phyloP scores from a whole-genome alignment of 2,888 invertebrate species.

The Aleiodes testaceus region DNA sequence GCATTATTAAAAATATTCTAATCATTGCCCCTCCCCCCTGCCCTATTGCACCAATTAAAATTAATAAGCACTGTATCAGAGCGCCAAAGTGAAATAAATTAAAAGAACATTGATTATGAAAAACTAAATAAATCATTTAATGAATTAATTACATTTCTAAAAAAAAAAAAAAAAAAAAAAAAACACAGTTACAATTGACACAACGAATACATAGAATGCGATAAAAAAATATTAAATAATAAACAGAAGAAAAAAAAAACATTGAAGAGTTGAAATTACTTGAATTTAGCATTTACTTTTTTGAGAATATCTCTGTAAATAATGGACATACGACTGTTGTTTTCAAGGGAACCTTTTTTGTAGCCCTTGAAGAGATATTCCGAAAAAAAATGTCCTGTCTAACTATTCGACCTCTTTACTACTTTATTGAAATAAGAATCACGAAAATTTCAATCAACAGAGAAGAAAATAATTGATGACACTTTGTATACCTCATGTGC shows the following conservation, averaged over 20 bases:
- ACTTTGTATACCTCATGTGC: conserved; percentile 51
- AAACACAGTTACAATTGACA: conserved; percentile 50
- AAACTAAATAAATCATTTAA: conserved; percentile 17
- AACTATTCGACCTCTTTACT: too few species aligned
- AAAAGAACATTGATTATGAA: background rate
- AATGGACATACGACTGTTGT: too few species aligned
- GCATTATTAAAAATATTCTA: conserved; percentile 7
- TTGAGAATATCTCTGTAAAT: too few species aligned
- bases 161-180: conserved; percentile 36
- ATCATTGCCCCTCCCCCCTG: background rate
- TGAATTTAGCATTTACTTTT: too few species aligned
- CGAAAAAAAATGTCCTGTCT: too few species aligned
- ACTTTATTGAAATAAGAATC: too few species aligned
- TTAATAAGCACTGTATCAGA: conserved; percentile 38
- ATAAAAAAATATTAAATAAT: conserved; percentile 16
- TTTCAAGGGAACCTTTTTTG: too few species aligned
- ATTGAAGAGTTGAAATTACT: too few species aligned
- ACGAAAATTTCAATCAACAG: conserved; percentile 17
- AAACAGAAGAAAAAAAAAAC: background rate
- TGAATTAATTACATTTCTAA: conserved; percentile 33
- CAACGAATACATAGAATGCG: conserved; percentile 55
- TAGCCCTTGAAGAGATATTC: too few species aligned
- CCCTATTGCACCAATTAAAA: conserved; percentile 30
- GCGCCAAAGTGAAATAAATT: conserved; percentile 25
- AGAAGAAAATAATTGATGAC: conserved; percentile 32